A percentile compares a stretch with the other conserved stretches of the same genome.
phyloP scores from a whole-genome alignment of 2,797 vertebrate genomes.

The Lepus townsendii region DNA sequence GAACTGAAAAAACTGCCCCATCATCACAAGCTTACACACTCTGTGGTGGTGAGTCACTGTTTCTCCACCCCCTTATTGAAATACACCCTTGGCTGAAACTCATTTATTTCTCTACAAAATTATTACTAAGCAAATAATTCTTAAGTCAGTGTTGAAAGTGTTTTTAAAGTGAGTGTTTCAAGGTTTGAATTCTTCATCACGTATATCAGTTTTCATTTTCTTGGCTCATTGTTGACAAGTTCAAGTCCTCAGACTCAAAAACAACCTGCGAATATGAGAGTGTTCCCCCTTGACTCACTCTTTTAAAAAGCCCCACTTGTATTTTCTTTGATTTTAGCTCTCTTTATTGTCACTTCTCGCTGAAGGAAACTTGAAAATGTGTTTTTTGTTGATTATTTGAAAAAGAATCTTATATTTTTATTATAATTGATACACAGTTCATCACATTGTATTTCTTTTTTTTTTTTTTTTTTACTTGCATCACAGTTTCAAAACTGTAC shows the following conservation, averaged over 20 bases:
- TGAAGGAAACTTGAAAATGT: constrained; percentile 40
- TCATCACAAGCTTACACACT: constrained; percentile 36
- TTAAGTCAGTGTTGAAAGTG: constrained; percentile 39
- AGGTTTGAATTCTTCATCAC: constrained; percentile 35
- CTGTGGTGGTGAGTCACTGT: constrained; percentile 33
- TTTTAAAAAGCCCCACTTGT: constrained; percentile 27
- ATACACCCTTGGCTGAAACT: not conserved
- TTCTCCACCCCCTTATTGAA: constrained; percentile 24
- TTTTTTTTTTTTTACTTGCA: constrained; percentile 4
- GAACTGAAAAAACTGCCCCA: constrained; percentile 53
- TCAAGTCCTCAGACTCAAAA: not conserved
- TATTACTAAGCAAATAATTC: constrained; percentile 53
- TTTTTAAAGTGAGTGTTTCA: constrained; percentile 35
- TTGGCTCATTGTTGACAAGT: constrained; percentile 22
- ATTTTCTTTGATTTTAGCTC: constrained; percentile 36
- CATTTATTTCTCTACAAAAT: constrained; percentile 50
- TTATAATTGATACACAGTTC: constrained; percentile 4
- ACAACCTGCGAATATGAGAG: not conserved
- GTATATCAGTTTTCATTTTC: constrained; percentile 28
- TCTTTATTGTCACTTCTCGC: constrained; percentile 14
- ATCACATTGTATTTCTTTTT: not conserved
- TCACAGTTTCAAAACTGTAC: constrained; percentile 44
- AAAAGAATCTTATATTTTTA: constrained; percentile 37
- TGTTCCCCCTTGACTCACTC: not conserved
- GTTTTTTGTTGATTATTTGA: not conserved